Conservation (phyloP, 1,140 invertebrate species). For the Diorhabda sublineata region DNA sequence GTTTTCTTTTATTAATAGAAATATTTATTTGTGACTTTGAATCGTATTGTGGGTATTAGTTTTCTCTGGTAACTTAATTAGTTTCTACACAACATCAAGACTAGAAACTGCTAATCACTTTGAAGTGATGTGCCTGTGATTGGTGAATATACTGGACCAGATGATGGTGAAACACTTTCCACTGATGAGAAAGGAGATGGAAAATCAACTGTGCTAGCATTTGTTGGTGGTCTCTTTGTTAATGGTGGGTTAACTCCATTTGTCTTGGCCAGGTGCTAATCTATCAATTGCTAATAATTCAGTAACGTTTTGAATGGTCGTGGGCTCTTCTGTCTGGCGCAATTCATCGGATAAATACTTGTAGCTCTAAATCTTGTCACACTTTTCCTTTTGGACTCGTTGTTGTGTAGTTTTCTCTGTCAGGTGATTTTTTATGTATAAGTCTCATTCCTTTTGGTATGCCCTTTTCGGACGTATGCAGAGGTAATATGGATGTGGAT, state of each 20-base stretch:
- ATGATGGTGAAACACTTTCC: too few relatives aligned
- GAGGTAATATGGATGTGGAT: constrained; percentile 5
- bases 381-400: too few relatives aligned
- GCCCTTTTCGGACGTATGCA: constrained; percentile 35
- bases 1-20: neutral
- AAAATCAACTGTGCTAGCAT: too few relatives aligned
- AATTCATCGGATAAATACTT: too few relatives aligned
- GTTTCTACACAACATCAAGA: neutral
- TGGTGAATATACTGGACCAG: too few relatives aligned
- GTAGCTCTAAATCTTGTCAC: too few relatives aligned
- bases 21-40: neutral
- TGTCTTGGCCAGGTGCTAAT: constrained; percentile 22
- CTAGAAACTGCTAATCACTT: too few relatives aligned
- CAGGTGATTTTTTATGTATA: constrained; percentile 27
- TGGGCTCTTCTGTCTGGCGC: too few relatives aligned
- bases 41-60: neutral
- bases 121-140: too few relatives aligned
- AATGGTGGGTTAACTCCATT: neutral
- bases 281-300: constrained; percentile 21
- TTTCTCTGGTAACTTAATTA: neutral
- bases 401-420: constrained; percentile 26
- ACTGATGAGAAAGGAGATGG: too few relatives aligned
- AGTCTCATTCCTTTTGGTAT: constrained; percentile 31
- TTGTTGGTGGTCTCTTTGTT: neutral
- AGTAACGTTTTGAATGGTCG: constrained; percentile 24